Percentiles rank a stretch among this genome's conserved stretches.
Conservation (phyloP, 2,113 vertebrate genomes). For the Haplochromis burtoni region DNA sequence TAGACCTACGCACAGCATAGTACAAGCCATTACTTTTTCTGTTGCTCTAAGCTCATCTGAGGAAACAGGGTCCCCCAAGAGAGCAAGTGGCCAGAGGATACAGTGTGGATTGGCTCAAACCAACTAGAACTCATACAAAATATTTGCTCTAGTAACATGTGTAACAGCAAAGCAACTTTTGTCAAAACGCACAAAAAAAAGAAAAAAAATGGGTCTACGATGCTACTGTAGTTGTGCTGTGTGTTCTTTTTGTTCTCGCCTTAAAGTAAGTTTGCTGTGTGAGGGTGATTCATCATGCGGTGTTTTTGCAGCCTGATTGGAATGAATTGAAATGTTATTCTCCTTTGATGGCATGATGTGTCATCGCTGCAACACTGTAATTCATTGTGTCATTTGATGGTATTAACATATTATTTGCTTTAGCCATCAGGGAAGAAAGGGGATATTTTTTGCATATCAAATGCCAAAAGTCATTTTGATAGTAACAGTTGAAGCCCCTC, state of each 20-base stretch:
- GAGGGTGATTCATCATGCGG: background rate
- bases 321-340: slow-evolving; percentile 29
- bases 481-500: slow-evolving; percentile 20
- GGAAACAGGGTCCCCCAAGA: slow-evolving; percentile 65
- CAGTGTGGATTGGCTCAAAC: slow-evolving; percentile 65
- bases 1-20: slow-evolving; percentile 64
- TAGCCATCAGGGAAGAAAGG: background rate
- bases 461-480: slow-evolving; percentile 45
- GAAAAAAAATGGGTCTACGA: background rate
- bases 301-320: slow-evolving; percentile 12
- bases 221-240: background rate
- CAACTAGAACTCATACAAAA: slow-evolving; percentile 61
- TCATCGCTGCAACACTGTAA: slow-evolving; percentile 14
- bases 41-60: slow-evolving; percentile 72
- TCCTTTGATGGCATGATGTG: background rate
- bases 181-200: background rate
- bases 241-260: background rate
- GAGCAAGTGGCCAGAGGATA: slow-evolving; percentile 61
- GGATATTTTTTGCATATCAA: slow-evolving; percentile 11
- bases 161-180: slow-evolving; percentile 48
- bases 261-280: background rate
- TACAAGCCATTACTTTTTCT: slow-evolving; percentile 77
- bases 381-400: slow-evolving; percentile 33
- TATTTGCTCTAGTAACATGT: slow-evolving; percentile 64
- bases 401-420: slow-evolving; percentile 29